Conservation (phyloP, 2,888 invertebrate species). For the Drosophila aldrichi region DNA sequence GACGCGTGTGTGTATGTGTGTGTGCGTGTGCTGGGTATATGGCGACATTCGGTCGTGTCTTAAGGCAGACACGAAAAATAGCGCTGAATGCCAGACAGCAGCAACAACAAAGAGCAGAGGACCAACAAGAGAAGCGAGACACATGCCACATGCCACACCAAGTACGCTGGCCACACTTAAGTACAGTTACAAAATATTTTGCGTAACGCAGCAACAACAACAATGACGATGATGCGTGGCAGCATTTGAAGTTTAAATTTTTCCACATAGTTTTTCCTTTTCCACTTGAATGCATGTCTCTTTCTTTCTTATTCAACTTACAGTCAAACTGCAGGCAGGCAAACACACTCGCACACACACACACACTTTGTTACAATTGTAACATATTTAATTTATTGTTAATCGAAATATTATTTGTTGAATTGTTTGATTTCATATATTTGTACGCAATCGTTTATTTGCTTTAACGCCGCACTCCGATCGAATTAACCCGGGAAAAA, state of each 20-base stretch:
- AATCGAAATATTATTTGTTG: not conserved
- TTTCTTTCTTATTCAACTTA: slow-evolving; percentile 16
- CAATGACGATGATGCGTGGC: slow-evolving; percentile 4
- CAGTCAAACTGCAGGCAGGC: slow-evolving; percentile 14
- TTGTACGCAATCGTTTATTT: slow-evolving; percentile 5
- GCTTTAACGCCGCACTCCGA: not conserved
- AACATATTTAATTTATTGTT: slow-evolving; percentile 32
- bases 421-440: slow-evolving; percentile 17
- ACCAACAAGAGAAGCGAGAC: slow-evolving; percentile 6
- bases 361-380: slow-evolving; percentile 13
- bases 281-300: not conserved
- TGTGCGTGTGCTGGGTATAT: slow-evolving; percentile 15
- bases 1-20: slow-evolving; percentile 4
- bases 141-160: slow-evolving; percentile 29
- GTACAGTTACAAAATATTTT: slow-evolving; percentile 52
- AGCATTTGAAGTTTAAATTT: slow-evolving; percentile 16
- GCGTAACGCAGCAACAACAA: slow-evolving; percentile 44
- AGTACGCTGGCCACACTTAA: slow-evolving; percentile 36
- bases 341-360: slow-evolving; percentile 4
- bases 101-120: slow-evolving; percentile 14
- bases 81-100: slow-evolving; percentile 45
- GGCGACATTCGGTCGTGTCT: slow-evolving; percentile 48
- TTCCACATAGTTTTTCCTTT: slow-evolving; percentile 7
- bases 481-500: slow-evolving; percentile 15
- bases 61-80: slow-evolving; percentile 45